phyloP scores from a whole-genome alignment of 1,140 invertebrate genomes.

The Aphelenchoides avenae region DNA sequence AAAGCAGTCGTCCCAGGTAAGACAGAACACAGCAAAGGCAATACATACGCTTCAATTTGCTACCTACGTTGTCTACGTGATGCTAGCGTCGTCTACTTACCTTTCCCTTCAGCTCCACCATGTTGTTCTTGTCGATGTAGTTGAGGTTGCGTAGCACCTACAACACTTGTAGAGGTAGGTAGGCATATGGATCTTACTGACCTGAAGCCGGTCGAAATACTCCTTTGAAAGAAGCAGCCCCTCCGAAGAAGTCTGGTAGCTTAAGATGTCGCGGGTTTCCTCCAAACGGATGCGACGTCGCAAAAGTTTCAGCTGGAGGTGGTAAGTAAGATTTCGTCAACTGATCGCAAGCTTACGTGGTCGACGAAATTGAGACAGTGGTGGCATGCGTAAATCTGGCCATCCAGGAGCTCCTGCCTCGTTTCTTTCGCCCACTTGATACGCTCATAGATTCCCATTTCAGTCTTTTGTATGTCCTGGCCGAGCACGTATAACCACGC shows the following conservation, averaged over 20 bases:
- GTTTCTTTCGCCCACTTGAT: slow-evolving; percentile 71
- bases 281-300: slow-evolving; percentile 1
- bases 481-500: slow-evolving; percentile 61
- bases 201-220: slow-evolving; percentile 75
- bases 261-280: slow-evolving; percentile 15
- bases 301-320: slow-evolving; percentile 3
- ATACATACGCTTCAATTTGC: too few relatives aligned
- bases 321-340: slow-evolving; percentile 60
- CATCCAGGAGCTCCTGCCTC: slow-evolving; percentile 66
- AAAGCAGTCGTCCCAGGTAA: too few relatives aligned
- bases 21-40: too few relatives aligned
- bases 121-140: slow-evolving; percentile 69
- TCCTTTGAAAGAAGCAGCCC: slow-evolving; percentile 80
- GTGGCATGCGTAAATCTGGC: slow-evolving; percentile 22
- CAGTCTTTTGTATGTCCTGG: slow-evolving; percentile 64
- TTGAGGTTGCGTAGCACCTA: slow-evolving; percentile 75
- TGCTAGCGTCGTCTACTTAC: too few relatives aligned
- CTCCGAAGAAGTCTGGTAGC: slow-evolving; percentile 68
- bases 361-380: slow-evolving; percentile 30
- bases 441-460: slow-evolving; percentile 65
- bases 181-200: too few relatives aligned
- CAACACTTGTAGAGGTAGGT: too few relatives aligned
- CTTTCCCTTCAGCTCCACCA: slow-evolving; percentile 75
- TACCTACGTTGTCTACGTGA: too few relatives aligned
- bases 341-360: slow-evolving; percentile 32